phyloP scores from a whole-genome alignment of 92 coral and sea anemone genomes.

The Epizoanthus rinbou region DNA sequence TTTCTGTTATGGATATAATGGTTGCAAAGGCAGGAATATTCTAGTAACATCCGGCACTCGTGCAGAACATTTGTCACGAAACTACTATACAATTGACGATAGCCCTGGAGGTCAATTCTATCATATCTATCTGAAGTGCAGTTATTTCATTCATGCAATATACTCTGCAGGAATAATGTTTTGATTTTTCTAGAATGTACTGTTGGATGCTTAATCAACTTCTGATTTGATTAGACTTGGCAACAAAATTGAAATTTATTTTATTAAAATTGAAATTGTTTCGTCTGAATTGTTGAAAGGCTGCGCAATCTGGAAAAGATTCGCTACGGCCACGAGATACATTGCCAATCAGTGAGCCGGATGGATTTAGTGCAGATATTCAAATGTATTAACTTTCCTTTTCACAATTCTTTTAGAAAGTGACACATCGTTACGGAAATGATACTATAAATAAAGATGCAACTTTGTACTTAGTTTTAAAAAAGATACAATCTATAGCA shows the following conservation, averaged over 20 bases:
- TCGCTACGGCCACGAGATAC: too few species aligned
- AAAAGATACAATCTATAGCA: conserved; percentile 19
- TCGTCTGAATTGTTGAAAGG: too few species aligned
- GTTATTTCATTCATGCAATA: conserved; percentile 30
- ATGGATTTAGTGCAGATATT: too few species aligned
- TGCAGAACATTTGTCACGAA: conserved; percentile 38
- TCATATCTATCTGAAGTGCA: conserved; percentile 8
- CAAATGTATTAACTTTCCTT: too few species aligned
- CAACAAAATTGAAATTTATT: background rate
- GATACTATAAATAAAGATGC: conserved; percentile 6
- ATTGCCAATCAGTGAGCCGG: too few species aligned
- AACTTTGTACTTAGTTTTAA: background rate
- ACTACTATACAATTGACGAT: background rate
- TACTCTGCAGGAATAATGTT: conserved; percentile 11
- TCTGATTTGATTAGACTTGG: conserved; percentile 18
- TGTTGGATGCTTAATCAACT: background rate
- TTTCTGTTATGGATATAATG: conserved; percentile 27
- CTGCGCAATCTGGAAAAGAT: too few species aligned
- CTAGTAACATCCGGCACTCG: conserved; percentile 22
- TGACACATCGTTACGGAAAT: background rate
- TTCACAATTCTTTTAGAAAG: background rate
- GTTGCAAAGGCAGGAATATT: conserved; percentile 32
- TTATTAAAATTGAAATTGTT: background rate
- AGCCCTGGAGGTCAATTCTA: conserved; percentile 9
- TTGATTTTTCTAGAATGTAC: conserved; percentile 20